These are phyloP conservation scores for Dryobates pubescens DNA, from an alignment of 2,797 vertebrate genomes.

Conservation along the genomic window DNA sequence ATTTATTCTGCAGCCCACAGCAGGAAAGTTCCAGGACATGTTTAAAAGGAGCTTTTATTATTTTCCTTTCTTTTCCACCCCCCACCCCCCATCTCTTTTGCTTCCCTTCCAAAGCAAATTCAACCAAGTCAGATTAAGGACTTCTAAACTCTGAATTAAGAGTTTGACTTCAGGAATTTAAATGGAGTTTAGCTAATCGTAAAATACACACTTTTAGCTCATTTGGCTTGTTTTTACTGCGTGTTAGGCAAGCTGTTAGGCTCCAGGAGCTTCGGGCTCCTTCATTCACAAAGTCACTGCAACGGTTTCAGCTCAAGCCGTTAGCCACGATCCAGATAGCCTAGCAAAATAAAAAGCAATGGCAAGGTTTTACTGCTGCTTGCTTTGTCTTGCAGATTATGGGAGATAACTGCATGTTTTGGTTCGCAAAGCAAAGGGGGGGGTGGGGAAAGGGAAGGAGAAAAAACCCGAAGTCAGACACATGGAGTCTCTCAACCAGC, in stretches of 20 bases:
- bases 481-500: slow-evolving; percentile 5
- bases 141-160: background rate
- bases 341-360: background rate
- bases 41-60: background rate
- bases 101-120: background rate
- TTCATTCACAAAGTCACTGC: background rate
- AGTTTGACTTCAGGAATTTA: background rate
- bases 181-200: background rate
- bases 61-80: background rate
- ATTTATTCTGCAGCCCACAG: background rate
- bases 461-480: background rate
- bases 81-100: background rate
- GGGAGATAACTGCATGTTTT: background rate
- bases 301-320: background rate
- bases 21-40: background rate
- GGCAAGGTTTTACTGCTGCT: background rate
- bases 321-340: background rate
- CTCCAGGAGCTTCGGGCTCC: background rate
- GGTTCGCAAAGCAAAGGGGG: background rate
- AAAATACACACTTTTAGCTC: background rate
- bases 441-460: no score
- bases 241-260: background rate
- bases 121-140: background rate
- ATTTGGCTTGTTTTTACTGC: background rate
- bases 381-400: background rate